These are phyloP conservation scores for Phasianus colchicus DNA, from an alignment of 2,113 vertebrate species.

Conservation along the genomic window DNA sequence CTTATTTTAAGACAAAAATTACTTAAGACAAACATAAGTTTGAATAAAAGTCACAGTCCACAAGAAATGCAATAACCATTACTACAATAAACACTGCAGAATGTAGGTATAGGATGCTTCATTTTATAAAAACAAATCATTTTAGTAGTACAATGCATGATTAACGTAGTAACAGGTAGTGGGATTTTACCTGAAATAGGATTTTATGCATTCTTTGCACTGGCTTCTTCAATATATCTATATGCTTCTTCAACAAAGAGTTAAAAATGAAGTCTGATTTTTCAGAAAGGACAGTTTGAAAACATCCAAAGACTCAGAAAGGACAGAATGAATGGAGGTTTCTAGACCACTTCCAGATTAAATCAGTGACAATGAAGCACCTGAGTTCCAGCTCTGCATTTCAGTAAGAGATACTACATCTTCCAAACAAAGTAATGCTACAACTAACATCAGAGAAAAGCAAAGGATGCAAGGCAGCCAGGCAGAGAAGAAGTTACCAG, in stretches of 20 bases:
- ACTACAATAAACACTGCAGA: not conserved
- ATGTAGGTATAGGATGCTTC: not conserved
- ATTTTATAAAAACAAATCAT: not conserved
- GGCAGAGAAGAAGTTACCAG: not conserved
- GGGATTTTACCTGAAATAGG: not conserved
- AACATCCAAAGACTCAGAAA: not conserved
- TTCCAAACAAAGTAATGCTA: not conserved
- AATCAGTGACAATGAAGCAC: not conserved
- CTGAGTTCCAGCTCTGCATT: not conserved
- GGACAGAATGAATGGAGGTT: not conserved
- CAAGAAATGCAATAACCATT: not conserved
- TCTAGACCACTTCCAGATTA: not conserved
- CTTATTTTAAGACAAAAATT: not conserved
- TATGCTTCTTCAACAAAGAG: not conserved
- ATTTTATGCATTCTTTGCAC: not conserved
- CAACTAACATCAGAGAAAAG: not conserved
- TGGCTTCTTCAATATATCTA: not conserved
- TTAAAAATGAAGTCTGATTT: not conserved
- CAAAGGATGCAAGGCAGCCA: not conserved
- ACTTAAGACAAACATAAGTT: not conserved
- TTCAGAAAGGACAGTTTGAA: not conserved
- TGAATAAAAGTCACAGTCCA: not conserved
- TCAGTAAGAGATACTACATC: not conserved
- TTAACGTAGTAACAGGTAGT: not conserved
- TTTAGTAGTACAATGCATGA: not conserved